These are phyloP conservation scores for Ichneumoninae sp. DNA, from an alignment of 2,888 invertebrate species.

Conservation along the genomic window DNA sequence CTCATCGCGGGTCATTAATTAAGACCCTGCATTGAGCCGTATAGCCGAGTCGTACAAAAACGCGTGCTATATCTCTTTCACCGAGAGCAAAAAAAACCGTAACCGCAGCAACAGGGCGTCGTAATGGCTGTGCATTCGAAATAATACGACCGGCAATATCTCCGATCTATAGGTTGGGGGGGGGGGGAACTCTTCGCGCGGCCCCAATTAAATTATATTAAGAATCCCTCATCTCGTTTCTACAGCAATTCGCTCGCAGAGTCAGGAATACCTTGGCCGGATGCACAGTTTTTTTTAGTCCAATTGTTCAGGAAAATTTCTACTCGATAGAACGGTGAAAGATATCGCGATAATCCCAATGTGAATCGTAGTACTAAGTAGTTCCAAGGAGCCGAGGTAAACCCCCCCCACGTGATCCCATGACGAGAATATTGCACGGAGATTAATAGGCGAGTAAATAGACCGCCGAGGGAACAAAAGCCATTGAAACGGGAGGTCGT, in stretches of 20 bases:
- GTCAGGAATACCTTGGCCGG: too few species aligned
- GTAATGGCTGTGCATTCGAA: neutral
- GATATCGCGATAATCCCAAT: neutral
- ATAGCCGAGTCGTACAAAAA: too few species aligned
- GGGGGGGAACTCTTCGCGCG: neutral
- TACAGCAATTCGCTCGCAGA: too few species aligned
- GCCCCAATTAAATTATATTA: neutral
- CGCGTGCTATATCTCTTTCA: too few species aligned
- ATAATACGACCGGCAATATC: neutral
- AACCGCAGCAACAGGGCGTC: conserved; percentile 39
- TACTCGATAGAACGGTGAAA: neutral
- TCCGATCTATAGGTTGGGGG: too few species aligned
- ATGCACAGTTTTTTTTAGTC: neutral
- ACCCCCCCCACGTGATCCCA: neutral
- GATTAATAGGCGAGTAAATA: neutral
- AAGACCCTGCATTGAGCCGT: too few species aligned
- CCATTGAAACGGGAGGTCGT: conserved; percentile 15
- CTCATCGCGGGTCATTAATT: too few species aligned
- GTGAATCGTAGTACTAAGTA: neutral
- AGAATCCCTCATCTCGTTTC: too few species aligned
- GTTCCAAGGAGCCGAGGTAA: neutral
- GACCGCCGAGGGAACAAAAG: neutral
- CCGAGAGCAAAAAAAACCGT: neutral
- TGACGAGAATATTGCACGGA: neutral
- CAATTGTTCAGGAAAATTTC: neutral